Percentiles rank a stretch among this genome's conserved stretches.
Conservation (phyloP, 2,113 vertebrate genomes). For the Potamarius usumacintae region DNA sequence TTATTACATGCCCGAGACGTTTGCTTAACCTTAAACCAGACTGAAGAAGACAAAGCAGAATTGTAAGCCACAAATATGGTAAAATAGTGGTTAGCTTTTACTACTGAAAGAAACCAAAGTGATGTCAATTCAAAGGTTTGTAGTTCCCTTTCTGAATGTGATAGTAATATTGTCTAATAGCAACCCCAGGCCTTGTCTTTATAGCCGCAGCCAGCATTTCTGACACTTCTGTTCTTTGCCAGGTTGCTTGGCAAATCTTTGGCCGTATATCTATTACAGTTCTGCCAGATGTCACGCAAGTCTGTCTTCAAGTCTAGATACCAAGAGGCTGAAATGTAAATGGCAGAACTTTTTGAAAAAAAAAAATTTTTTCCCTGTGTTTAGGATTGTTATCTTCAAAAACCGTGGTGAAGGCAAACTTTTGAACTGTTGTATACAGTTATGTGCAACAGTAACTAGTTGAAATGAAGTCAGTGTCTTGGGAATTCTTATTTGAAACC, state of each 20-base stretch:
- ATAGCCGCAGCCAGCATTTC: background rate
- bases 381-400: background rate
- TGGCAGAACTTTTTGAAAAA: background rate
- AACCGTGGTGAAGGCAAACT: background rate
- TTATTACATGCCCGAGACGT: background rate
- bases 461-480: background rate
- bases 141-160: background rate
- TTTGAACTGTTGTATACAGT: background rate
- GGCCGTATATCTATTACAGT: background rate
- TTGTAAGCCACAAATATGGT: background rate
- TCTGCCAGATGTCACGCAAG: background rate
- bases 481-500: background rate
- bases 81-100: background rate
- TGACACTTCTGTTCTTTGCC: background rate
- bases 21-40: background rate
- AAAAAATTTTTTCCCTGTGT: background rate
- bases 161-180: background rate
- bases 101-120: background rate
- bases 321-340: background rate
- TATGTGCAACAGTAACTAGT: background rate
- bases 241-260: background rate
- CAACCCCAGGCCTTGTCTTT: background rate
- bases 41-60: background rate
- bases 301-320: background rate
- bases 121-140: background rate